Base-by-base conservation (phyloP, 2,888 invertebrate species). In the Elgonia sp. region DNA sequence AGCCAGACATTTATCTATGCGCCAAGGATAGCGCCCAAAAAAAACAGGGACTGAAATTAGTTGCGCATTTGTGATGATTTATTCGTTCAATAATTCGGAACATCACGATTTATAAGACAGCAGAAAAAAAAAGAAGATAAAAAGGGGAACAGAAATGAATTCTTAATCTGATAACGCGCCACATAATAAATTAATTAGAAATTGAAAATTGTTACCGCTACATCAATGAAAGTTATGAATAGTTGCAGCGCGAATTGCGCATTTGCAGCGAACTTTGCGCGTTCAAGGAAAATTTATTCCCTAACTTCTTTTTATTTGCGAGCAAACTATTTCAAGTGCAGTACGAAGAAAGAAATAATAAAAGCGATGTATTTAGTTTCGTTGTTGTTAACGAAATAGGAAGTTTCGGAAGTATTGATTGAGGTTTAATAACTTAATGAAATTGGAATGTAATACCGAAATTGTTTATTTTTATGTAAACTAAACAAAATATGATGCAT, bases 301-400 rank as follows among this genome's bases (percentile, higher is more conserved):
- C 21, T 3, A 72, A 81, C 70, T 70, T 70, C 39, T 70, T 72
- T 72, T 16, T 18, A 29, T 70, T 60, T 12, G 18, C 46, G 29
- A 18, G 6, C 14, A 67, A 80, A 80, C 80, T 80, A 62, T 70
- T 80, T 80, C 62, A 80, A 79, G 79, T 79, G 55, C 79, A 69
- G 18, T 69, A 21, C 29, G 9, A 3, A 18, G 16, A 53, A 37
- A 50, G 39, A 53, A 63, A 63, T 39, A 29, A 9, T 62, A 62
- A 62, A 16, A 37, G 2, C 37, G 37, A 7, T 14, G 0, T 53
- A 53, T 53, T 53, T 53, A n/a, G 53, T 53, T 14, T 14, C 5
- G 29, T 29, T 29, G 3, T 3, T 29, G 29, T 29, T 29, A 29
- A 29, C 29, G n/a, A n/a, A n/a, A n/a, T n/a, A n/a, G n/a, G n/a